Base-by-base conservation (phyloP, 1,140 invertebrate species). In the Anastrepha ludens region DNA sequence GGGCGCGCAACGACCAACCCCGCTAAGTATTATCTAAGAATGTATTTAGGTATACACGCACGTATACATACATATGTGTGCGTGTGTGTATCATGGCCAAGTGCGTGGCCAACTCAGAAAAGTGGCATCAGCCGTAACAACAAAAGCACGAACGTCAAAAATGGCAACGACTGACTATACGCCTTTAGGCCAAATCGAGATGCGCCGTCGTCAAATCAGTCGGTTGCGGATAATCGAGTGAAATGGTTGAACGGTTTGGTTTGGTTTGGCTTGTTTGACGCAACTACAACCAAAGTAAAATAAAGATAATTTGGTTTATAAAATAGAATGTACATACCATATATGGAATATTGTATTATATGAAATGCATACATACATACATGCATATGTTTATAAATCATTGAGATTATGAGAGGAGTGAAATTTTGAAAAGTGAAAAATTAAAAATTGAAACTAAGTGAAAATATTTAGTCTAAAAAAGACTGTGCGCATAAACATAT, bases 61-160 rank as follows among this genome's bases (percentile, higher is more conserved):
- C 4, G 64, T 9, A 29, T 7, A 65, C 6, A 29, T 29, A 65
- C 64, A 65, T 65, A 65, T 8, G 17, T 65, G 64, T 65, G 41
- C n/a, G 20, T 81, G 74, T 55, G 47, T 81, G 29, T 81, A 47
- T 55, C 47, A 81, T 81, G 47, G 74, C 74, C 74, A 81, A 81
- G 47, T 81, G 74, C 74, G 74, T 81, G 47, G 74, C 44, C 74
- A 81, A 81, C 47, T 81, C 74, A 81, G 74, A 81, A 81, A 17
- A 81, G 44, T 55, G 74, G n/a, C 74, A 81, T 13, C 47, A 81
- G 74, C 17, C 9, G 55, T 11, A 81, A 8, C 74, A 81, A 55
- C 44, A 81, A 81, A 7, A 55, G 47, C 74, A 20, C 44, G 47
- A 50, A 20, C 74, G 17, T 3, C 4, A 20, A 55, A 81, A 81